Conservation (phyloP, 2,888 invertebrate genomes). For the Geotrupes spiniger region DNA sequence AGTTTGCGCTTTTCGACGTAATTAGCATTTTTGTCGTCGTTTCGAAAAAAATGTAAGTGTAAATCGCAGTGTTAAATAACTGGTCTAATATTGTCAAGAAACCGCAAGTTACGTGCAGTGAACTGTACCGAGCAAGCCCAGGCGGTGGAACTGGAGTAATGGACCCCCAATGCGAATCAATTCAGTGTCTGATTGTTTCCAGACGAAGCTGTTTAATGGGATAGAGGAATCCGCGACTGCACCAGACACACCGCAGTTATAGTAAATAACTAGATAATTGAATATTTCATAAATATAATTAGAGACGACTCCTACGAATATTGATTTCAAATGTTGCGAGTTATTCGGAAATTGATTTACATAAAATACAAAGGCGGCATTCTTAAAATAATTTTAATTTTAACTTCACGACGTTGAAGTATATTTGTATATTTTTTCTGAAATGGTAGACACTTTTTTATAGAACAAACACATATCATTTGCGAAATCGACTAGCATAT, state of each 20-base stretch:
- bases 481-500: too few relatives aligned
- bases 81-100: conserved; percentile 15
- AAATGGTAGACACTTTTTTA: too few relatives aligned
- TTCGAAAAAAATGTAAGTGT: conserved; percentile 10
- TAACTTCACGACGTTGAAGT: too few relatives aligned
- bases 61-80: not conserved
- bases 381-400: conserved; percentile 7
- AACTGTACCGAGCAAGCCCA: conserved; percentile 9
- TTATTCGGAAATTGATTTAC: not conserved
- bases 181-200: conserved; percentile 51
- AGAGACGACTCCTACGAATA: conserved; percentile 6
- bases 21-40: not conserved
- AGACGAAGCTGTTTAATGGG: conserved; percentile 50
- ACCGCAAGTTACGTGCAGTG: conserved; percentile 19
- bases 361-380: conserved; percentile 10
- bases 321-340: conserved; percentile 2
- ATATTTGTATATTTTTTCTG: too few relatives aligned
- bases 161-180: conserved; percentile 53
- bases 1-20: conserved; percentile 22
- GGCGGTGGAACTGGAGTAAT: conserved; percentile 37
- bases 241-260: conserved; percentile 38
- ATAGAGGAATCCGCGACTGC: conserved; percentile 40
- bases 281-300: conserved; percentile 32
- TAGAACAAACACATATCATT: too few relatives aligned
- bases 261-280: conserved; percentile 44